A percentile compares a stretch with the other conserved stretches of the same genome.
These are phyloP conservation scores for Myotis myotis DNA, from an alignment of 2,797 vertebrate genomes.

Conservation along the genomic window DNA sequence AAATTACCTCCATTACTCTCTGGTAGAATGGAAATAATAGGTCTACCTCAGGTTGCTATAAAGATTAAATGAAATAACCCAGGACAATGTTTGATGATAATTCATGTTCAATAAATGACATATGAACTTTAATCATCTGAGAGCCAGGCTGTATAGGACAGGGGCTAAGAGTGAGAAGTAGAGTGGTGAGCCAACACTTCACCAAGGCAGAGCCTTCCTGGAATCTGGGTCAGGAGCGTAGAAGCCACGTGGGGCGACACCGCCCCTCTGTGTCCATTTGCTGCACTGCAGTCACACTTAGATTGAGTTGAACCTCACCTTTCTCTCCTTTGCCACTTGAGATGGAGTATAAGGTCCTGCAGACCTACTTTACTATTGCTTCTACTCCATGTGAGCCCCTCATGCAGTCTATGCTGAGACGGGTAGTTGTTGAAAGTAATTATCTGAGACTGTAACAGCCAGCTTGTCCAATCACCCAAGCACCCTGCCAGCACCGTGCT, in stretches of 20 bases:
- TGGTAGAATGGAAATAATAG: not conserved
- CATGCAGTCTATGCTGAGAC: not conserved
- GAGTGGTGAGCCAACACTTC: not conserved
- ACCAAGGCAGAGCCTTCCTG: too few species aligned
- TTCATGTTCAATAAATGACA: not conserved
- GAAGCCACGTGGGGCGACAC: not conserved
- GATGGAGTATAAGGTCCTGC: not conserved
- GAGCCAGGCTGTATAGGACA: not conserved
- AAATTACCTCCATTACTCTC: not conserved
- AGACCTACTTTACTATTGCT: not conserved
- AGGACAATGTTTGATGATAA: not conserved
- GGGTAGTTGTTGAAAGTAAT: not conserved
- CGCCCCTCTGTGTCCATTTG: not conserved
- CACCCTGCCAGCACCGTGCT: not conserved
- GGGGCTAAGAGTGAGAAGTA: not conserved
- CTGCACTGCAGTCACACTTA: not conserved
- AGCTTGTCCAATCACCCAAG: not conserved
- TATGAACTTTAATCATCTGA: not conserved
- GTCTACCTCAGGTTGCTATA: not conserved
- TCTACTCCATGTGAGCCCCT: not conserved
- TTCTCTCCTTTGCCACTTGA: not conserved
- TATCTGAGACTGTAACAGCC: not conserved
- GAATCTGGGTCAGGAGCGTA: not conserved
- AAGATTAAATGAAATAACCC: slow-evolving; percentile 20
- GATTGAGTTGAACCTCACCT: too few species aligned